Base-by-base conservation (phyloP, 2,888 invertebrate genomes). In the Stictocephala bisonia region DNA sequence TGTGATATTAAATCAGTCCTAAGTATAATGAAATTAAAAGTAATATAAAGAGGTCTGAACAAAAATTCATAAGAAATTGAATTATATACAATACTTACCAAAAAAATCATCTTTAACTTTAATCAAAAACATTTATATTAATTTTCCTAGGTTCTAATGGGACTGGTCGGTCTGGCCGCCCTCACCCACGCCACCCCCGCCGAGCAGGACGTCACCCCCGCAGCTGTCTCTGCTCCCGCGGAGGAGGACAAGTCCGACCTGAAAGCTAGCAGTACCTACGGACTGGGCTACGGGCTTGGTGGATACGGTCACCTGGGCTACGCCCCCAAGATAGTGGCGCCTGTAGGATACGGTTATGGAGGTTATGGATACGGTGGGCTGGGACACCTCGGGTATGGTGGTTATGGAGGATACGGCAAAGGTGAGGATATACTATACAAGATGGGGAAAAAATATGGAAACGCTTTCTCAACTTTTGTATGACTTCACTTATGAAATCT, bases 251-350 rank as follows among this genome's bases (percentile, higher is more conserved):
- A 64, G 40, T n/a, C 13, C 4, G 73, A 73, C 44, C 64, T 75
- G 18, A 71, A 71, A 44, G 48, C 73, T n/a, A 73, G 67, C 68
- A 53, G 40, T 44, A 66, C 75, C 20, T 73, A 75, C 69, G 74
- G 74, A 3, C 66, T 75, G 18, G 74, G 74, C 26, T 75, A 75
- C 67, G 71, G 51, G 2, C 71, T 48, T 40, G 71, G 64, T 20
- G 71, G 71, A 3, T 71, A 71, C 64, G 51, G 51, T 1, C 24
- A 60, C 20, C 4, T 18, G 22, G 44, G 26, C 15, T 41, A 44
- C 13, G 40, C 73, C 35, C 73, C 51, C 48, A 73, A 41, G 44
- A 51, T 51, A 26, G 60, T 58, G 18, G 48, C 60, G 20, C 64
- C 64, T n/a, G 3, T 44, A 3, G 44, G 44, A 1, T 18, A 44